These are phyloP conservation scores for Pteromalus puparum DNA, from an alignment of 1,140 invertebrate genomes.

Conservation along the genomic window DNA sequence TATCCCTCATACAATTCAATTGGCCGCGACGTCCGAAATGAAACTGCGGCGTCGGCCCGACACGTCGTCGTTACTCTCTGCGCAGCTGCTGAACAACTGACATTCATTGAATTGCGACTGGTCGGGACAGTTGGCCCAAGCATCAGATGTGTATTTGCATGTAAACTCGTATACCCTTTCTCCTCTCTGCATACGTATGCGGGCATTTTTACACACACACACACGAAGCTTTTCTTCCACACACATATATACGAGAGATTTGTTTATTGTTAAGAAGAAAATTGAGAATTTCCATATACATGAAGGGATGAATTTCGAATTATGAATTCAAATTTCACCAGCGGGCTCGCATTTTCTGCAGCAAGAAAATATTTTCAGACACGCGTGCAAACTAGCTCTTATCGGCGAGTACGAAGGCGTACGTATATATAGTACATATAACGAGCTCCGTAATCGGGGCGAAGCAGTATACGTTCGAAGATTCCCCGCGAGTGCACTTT, in stretches of 20 bases:
- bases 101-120: conserved; percentile 41
- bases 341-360: neutral
- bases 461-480: neutral
- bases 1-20: conserved; percentile 29
- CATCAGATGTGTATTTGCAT: conserved; percentile 40
- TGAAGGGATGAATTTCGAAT: neutral
- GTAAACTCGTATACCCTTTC: conserved; percentile 35
- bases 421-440: no score
- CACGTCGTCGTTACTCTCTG: neutral
- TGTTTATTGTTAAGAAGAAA: neutral
- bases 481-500: neutral
- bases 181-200: neutral
- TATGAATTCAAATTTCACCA: neutral
- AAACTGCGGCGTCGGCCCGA: neutral
- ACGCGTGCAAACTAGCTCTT: no score
- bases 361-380: neutral
- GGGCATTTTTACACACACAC: neutral
- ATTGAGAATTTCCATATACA: neutral
- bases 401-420: neutral
- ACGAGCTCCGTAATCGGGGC: no score
- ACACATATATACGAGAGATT: no score
- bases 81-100: neutral
- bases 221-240: neutral
- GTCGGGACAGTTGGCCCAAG: conserved; percentile 17
- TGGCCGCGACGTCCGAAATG: neutral